Conservation (phyloP, 2,888 invertebrate species). For the Pheosia gnoma region DNA sequence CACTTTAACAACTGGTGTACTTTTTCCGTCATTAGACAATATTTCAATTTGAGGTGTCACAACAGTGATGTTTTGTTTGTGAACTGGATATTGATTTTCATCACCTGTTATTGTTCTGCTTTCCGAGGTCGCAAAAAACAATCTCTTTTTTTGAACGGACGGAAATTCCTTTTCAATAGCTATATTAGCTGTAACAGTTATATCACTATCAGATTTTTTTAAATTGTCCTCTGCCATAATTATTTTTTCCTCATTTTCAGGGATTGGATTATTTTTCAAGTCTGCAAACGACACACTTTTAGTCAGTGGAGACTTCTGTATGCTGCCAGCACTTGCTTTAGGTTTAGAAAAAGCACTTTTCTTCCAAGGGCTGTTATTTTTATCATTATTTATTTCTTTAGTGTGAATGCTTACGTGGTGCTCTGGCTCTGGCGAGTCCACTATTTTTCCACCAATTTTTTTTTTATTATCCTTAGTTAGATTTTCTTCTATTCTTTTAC, state of each 20-base stretch:
- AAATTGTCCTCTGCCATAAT: not conserved
- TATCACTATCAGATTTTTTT: not conserved
- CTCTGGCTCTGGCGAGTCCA: conserved; percentile 3
- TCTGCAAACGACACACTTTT: conserved; percentile 3
- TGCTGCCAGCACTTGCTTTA: not conserved
- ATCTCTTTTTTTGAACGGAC: not conserved
- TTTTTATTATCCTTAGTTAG: conserved; percentile 41
- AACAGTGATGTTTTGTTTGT: not conserved
- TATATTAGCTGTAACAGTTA: not conserved
- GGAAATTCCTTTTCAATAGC: not conserved
- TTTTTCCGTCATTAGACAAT: not conserved
- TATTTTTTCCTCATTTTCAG: not conserved
- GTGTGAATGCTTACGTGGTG: too few relatives aligned
- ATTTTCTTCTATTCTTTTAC: conserved; percentile 64
- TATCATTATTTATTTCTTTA: not conserved
- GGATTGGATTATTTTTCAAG: not conserved
- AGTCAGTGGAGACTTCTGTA: not conserved
- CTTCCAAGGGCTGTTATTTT: not conserved
- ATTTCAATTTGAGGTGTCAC: not conserved
- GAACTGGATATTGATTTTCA: not conserved
- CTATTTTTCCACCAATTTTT: conserved; percentile 16
- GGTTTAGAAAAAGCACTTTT: not conserved
- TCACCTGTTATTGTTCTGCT: not conserved
- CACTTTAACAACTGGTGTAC: not conserved
- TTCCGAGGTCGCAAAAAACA: not conserved